A percentile compares a stretch with the other conserved stretches of the same genome.
phyloP scores from a whole-genome alignment of 2,113 vertebrate genomes.

The Scomber scombrus region DNA sequence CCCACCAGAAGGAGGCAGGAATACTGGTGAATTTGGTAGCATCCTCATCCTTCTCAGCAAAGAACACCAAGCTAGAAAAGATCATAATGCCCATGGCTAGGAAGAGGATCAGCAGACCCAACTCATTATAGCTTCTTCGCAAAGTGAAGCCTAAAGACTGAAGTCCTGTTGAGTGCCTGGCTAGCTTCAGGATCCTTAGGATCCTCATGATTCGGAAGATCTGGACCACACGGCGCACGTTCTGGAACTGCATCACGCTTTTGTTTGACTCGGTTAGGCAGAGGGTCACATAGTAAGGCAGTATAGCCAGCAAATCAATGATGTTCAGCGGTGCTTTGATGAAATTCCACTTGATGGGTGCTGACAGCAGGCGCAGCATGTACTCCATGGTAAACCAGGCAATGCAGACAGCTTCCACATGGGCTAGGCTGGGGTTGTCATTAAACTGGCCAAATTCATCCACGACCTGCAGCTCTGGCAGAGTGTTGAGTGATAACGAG shows the following conservation, averaged over 20 bases:
- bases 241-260: conserved; percentile 98
- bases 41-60: conserved; percentile 98
- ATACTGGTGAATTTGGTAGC: conserved; percentile 99
- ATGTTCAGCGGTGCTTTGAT: conserved; percentile 98
- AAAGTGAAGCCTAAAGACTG: conserved; percentile 98
- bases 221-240: conserved; percentile 96
- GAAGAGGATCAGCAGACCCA: conserved; percentile 96
- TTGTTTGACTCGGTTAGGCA: conserved; percentile 98
- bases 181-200: conserved; percentile 95
- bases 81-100: conserved; percentile 99
- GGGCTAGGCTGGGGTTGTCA: conserved; percentile 95
- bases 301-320: conserved; percentile 96
- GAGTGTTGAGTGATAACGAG: conserved; percentile 96
- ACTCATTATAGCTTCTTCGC: conserved; percentile 95
- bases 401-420: conserved; percentile 97
- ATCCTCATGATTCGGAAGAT: conserved; percentile 99
- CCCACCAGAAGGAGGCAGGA: conserved; percentile 99
- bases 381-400: conserved; percentile 99
- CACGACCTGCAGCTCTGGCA: conserved; percentile 95
- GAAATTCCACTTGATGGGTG: conserved; percentile 98
- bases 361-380: conserved; percentile 93
- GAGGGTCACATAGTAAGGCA: conserved; percentile 97
- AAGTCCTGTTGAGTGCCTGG: conserved; percentile 96
- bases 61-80: conserved; percentile 98
- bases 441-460: conserved; percentile 96